These are phyloP conservation scores for Alcis repandata DNA, from an alignment of 2,888 invertebrate genomes.

Conservation along the genomic window DNA sequence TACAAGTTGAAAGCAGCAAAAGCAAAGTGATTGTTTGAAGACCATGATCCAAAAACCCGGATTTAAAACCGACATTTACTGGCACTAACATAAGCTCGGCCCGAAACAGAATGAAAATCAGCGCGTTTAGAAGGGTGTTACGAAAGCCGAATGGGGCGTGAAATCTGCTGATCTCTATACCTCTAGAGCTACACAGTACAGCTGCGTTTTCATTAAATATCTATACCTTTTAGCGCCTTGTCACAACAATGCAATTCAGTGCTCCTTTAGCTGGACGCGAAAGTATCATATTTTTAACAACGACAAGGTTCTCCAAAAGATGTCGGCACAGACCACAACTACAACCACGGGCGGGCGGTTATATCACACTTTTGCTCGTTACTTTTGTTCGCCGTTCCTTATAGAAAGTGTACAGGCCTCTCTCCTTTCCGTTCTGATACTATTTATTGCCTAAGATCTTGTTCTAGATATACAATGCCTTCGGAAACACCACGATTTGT, in stretches of 20 bases:
- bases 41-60: slow-evolving; percentile 37
- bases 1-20: slow-evolving; percentile 6
- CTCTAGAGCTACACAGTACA: slow-evolving; percentile 28
- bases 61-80: slow-evolving; percentile 34
- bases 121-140: slow-evolving; percentile 40
- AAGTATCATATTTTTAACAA: slow-evolving; percentile 1
- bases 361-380: slow-evolving; percentile 81
- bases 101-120: slow-evolving; percentile 35
- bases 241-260: slow-evolving; percentile 4
- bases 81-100: slow-evolving; percentile 35
- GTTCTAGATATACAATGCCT: slow-evolving; percentile 49
- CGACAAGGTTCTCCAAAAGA: slow-evolving; percentile 23
- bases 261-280: background rate
- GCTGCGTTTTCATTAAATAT: slow-evolving; percentile 21
- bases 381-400: slow-evolving; percentile 66
- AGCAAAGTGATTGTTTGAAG: slow-evolving; percentile 32
- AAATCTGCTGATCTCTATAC: slow-evolving; percentile 42
- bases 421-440: slow-evolving; percentile 77
- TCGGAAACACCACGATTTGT: slow-evolving; percentile 47
- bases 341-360: slow-evolving; percentile 63
- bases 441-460: slow-evolving; percentile 66
- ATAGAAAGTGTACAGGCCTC: slow-evolving; percentile 79
- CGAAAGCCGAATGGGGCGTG: slow-evolving; percentile 44
- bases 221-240: slow-evolving; percentile 10
- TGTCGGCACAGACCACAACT: slow-evolving; percentile 38